Base-by-base conservation (phyloP, 2,888 invertebrate genomes). In the Cylindroiulus punctatus region DNA sequence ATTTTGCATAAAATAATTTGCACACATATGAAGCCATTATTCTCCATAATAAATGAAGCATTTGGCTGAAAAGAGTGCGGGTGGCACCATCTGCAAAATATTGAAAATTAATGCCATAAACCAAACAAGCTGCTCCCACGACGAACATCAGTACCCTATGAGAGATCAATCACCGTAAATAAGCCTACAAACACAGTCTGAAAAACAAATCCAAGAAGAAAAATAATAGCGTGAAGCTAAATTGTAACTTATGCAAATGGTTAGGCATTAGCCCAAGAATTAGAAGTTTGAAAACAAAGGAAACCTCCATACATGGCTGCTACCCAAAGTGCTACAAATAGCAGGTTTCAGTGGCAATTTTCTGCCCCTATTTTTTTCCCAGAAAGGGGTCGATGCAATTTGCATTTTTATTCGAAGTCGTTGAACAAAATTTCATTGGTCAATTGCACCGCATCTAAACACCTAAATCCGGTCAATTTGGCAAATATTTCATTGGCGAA, bases 1-100 rank as follows among this genome's bases (percentile, higher is more conserved):
- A 76, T 76, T 76, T 76, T 76, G 76, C 76, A 76, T 76, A 76
- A 76, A 76, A 76, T 76, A 76, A 76, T 76, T 76, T 76, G 76
- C 76, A 76, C 76, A 76, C 76, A 76, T 76, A 76, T 76, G 76
- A 76, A 76, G 76, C 76, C 76, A 76, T 76, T 76, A 76, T 76
- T 76, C 76, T 76, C 76, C 76, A 76, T 76, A 76, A 76, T 76
- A 76, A 76, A 76, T 76, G 76, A 76, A 30, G 76, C 76, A 76
- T 76, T 76, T 76, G 76, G 76, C 30, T 76, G 76, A 76, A 76
- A 76, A 76, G 76, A 76, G 76, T 76, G 76, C 76, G 76, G 76
- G 76, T 76, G 76, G 76, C 76, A 76, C 76, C 76, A 76, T 76
- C 76, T 76, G 76, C 76, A 76, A 76, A 76, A 76, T 76, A 76